Percentiles rank a stretch among this genome's conserved stretches.
These are phyloP conservation scores for Montifringilla adamsi DNA, from an alignment of 2,113 vertebrate species.

Conservation along the genomic window DNA sequence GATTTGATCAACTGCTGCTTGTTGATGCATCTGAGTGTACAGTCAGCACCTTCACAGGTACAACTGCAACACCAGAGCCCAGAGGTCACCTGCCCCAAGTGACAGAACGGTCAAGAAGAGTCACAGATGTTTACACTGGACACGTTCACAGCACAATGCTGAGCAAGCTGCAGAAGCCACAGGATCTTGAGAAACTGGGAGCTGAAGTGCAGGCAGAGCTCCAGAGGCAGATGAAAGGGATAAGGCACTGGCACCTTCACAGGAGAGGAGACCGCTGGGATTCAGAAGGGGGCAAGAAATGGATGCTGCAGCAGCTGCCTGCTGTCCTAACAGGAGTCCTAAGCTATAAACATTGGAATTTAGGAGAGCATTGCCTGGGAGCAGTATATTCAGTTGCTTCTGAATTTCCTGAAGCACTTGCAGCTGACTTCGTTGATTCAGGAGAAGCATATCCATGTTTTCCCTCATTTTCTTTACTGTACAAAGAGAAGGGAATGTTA, in stretches of 20 bases:
- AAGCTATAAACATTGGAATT: conserved; percentile 33
- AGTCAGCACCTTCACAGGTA: not conserved
- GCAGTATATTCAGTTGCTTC: conserved; percentile 33
- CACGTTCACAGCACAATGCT: not conserved
- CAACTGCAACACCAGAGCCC: not conserved
- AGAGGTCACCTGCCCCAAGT: not conserved
- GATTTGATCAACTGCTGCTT: not conserved
- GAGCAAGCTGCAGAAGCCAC: not conserved
- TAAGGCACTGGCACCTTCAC: not conserved
- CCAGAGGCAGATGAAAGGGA: not conserved
- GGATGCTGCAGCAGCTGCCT: not conserved
- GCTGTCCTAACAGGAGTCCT: not conserved
- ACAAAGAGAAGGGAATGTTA: not conserved
- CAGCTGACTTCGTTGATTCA: conserved; percentile 55
- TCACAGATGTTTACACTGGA: not conserved
- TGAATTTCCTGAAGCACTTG: conserved; percentile 58
- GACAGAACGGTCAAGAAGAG: not conserved
- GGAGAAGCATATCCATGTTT: conserved; percentile 39
- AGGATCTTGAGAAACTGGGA: not conserved
- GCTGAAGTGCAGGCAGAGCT: not conserved
- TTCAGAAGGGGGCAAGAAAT: conserved; percentile 26
- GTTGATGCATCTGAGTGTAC: not conserved
- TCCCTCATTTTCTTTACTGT: conserved; percentile 48
- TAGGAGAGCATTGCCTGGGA: conserved; percentile 39
- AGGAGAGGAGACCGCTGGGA: conserved; percentile 1